These are phyloP conservation scores for Julus scandinavius DNA, from an alignment of 2,888 invertebrate species.

Conservation along the genomic window DNA sequence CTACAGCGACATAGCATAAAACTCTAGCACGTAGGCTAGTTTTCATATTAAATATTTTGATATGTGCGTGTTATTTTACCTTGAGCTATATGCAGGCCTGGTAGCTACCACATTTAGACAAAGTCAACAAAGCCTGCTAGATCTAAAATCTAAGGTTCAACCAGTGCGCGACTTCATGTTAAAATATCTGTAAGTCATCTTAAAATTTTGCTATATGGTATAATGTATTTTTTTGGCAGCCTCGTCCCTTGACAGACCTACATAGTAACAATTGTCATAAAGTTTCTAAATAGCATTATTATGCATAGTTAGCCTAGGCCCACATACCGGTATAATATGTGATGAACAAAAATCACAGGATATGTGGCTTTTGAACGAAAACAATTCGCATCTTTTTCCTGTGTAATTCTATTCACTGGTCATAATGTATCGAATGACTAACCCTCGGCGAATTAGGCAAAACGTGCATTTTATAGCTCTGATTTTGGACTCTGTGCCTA, in stretches of 20 bases:
- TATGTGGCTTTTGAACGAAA: not conserved
- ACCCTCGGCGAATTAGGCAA: not conserved
- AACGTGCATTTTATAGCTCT: not conserved
- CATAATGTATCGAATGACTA: not conserved
- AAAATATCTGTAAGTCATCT: too few species aligned
- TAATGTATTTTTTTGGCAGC: too few species aligned
- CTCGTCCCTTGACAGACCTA: too few species aligned
- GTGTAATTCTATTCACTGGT: slow-evolving; percentile 10
- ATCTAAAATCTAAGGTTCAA: too few species aligned
- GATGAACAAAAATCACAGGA: not conserved
- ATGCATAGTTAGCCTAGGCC: not conserved
- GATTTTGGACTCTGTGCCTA: not conserved
- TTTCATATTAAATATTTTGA: not conserved
- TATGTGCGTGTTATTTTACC: not conserved
- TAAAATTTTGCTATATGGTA: too few species aligned
- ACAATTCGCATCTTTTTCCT: slow-evolving; percentile 10
- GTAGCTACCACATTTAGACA: too few species aligned
- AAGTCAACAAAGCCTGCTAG: too few species aligned
- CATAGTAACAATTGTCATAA: not conserved
- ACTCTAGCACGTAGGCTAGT: not conserved
- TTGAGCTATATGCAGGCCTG: not conserved
- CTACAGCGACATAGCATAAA: not conserved
- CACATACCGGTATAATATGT: not conserved
- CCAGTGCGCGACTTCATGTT: too few species aligned
- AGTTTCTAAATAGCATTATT: not conserved